Base-by-base conservation (phyloP, 2,888 invertebrate species). In the Polyommatus icarus region DNA sequence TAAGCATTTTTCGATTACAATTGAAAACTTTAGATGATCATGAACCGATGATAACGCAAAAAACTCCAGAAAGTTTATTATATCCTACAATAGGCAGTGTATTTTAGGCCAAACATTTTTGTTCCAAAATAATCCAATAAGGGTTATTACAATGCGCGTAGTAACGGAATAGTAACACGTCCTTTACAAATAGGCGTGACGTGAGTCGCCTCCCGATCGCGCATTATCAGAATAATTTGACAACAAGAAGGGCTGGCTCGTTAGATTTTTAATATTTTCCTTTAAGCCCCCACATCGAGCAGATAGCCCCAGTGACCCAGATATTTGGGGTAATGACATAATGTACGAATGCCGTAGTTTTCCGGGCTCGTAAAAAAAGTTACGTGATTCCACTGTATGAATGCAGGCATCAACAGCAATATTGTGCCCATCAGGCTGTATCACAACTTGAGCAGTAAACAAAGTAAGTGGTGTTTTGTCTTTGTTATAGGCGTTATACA, bases 161-260 rank as follows among this genome's bases (percentile, higher is more conserved):
- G 73, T 77, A 77, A 77, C 59, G 71, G 59, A 77, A 77, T 24
- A 73, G 72, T 72, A 77, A 77, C 73, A 77, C 73, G 77, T 77
- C 36, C 77, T 77, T 73, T 77, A 72, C 77, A 77, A 77, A 73
- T 77, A 46, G 77, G 59, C 72, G 10, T 59, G 18, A 61, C 77
- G 61, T 77, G 77, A 24, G 73, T 77, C 32, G 77, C 72, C 73
- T 77, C 46, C 61, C 40, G 57, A 77, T 24, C 20, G 59, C 57
- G 32, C 24, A 75, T 50, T 75, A 75, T 54, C 40, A 59, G 77
- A 73, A 77, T 77, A 77, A 77, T 77, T 77, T 75, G 73, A 77
- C 77, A 77, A 72, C 50, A 71, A 54, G 59, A 77, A 77, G 40
- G 24, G 72, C 73, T 40, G 72, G 54, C 72, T 77, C 77, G 40